phyloP scores from a whole-genome alignment of 2,113 vertebrate species.

The Zosterops borbonicus region DNA sequence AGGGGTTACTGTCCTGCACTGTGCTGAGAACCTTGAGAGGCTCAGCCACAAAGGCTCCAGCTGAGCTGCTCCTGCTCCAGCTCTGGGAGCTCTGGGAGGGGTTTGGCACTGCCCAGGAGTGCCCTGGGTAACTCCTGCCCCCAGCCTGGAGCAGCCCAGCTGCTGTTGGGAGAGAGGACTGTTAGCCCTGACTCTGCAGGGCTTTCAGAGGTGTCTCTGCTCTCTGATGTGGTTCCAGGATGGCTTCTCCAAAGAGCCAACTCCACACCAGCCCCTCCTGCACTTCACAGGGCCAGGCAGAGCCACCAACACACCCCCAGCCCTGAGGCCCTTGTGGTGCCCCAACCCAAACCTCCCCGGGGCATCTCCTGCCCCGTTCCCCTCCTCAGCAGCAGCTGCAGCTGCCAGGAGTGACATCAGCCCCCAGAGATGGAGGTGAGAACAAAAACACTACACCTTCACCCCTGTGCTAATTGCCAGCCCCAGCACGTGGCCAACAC shows the following conservation, averaged over 20 bases:
- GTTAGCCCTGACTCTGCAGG: neutral
- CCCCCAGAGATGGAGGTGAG: neutral
- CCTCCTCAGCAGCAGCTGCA: neutral
- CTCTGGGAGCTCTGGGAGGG: neutral
- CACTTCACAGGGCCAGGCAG: neutral
- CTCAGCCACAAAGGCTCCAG: neutral
- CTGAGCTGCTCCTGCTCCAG: neutral
- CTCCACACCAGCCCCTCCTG: neutral
- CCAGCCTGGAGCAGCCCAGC: neutral
- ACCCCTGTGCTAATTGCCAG: neutral
- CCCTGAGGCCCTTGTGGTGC: neutral
- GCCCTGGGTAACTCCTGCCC: rapidly evolving
- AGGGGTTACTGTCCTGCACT: rapidly evolving
- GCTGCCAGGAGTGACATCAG: neutral
- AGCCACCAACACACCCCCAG: neutral
- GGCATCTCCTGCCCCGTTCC: neutral
- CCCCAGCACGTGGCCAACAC: neutral
- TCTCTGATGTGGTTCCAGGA: neutral
- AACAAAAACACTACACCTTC: neutral
- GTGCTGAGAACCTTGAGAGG: neutral
- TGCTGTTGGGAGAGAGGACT: neutral
- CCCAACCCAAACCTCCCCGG: neutral
- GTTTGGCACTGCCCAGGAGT: neutral
- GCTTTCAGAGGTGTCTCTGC: neutral
- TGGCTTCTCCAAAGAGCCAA: neutral